phyloP scores from a whole-genome alignment of 2,888 invertebrate genomes.

The Dascillus cervinus region DNA sequence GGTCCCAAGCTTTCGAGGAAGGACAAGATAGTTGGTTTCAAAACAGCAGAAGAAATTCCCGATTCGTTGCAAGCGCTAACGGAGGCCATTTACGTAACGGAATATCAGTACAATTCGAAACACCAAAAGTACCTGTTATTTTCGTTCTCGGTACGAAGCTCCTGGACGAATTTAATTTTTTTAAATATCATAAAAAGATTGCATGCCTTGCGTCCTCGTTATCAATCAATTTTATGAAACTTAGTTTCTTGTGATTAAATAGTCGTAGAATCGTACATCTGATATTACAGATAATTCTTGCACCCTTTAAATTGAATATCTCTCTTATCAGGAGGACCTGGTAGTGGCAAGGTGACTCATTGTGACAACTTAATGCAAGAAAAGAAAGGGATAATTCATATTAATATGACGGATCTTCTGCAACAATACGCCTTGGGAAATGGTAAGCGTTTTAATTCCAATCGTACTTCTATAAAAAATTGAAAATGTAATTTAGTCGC shows the following conservation, averaged over 20 bases:
- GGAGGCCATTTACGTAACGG: slow-evolving; percentile 69
- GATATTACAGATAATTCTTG: too few relatives aligned
- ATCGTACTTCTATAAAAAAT: too few relatives aligned
- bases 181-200: too few relatives aligned
- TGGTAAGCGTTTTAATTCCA: too few relatives aligned
- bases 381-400: slow-evolving; percentile 74
- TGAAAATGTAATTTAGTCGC: too few relatives aligned
- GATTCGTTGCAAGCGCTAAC: slow-evolving; percentile 53
- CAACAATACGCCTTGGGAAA: slow-evolving; percentile 86
- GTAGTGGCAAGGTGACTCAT: slow-evolving; percentile 96
- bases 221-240: too few relatives aligned
- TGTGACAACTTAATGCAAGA: slow-evolving; percentile 88
- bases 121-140: slow-evolving; percentile 81
- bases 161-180: too few relatives aligned
- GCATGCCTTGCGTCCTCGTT: too few relatives aligned
- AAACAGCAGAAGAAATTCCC: slow-evolving; percentile 44
- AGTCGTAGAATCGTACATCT: too few relatives aligned
- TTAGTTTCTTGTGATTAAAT: too few relatives aligned
- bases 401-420: slow-evolving; percentile 85
- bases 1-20: slow-evolving; percentile 53
- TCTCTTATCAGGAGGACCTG: slow-evolving; percentile 72
- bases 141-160: slow-evolving; percentile 85
- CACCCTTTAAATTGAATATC: slow-evolving; percentile 1
- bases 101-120: slow-evolving; percentile 75
- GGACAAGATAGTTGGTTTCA: slow-evolving; percentile 46